Evolutionary conservation across 2,113 vertebrate genomes (phyloP).

Genomic region (Alouatta palliata): DNA sequence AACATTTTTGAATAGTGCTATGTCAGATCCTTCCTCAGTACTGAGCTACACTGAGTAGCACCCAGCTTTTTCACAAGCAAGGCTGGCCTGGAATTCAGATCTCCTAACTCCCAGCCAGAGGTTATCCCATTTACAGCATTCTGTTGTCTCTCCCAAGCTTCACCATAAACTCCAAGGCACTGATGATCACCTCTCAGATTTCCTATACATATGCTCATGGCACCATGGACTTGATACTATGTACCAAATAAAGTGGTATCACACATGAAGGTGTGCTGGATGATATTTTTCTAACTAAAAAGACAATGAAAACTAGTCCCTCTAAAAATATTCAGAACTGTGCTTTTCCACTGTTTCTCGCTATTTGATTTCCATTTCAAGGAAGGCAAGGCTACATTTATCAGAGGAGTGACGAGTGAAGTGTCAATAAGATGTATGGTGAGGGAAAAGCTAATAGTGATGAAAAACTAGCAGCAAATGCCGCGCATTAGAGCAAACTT

Average conservation of each 20-base stretch:
- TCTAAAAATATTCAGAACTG: constrained; percentile 4
- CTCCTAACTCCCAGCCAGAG: background rate
- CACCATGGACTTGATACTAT: background rate
- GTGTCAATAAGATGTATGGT: background rate
- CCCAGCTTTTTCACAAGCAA: background rate
- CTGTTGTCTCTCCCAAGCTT: background rate
- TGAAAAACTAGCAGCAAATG: background rate
- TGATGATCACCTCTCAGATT: background rate
- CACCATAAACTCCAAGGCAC: background rate
- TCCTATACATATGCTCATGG: fast-evolving
- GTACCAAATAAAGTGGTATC: background rate
- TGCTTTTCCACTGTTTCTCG: background rate
- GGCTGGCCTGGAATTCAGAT: background rate
- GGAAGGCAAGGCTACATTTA: background rate
- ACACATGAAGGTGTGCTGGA: background rate
- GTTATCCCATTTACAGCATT: background rate
- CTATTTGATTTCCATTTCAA: background rate
- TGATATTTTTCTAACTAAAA: background rate
- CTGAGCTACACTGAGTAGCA: background rate
- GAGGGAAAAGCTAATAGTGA: background rate
- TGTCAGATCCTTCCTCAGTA: background rate
- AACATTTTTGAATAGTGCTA: background rate
- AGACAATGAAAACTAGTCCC: background rate
- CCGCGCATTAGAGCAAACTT: background rate
- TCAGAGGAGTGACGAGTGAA: background rate